Base-by-base conservation (phyloP, 2,797 vertebrate genomes). In the Paedocypris micromegethes region DNA sequence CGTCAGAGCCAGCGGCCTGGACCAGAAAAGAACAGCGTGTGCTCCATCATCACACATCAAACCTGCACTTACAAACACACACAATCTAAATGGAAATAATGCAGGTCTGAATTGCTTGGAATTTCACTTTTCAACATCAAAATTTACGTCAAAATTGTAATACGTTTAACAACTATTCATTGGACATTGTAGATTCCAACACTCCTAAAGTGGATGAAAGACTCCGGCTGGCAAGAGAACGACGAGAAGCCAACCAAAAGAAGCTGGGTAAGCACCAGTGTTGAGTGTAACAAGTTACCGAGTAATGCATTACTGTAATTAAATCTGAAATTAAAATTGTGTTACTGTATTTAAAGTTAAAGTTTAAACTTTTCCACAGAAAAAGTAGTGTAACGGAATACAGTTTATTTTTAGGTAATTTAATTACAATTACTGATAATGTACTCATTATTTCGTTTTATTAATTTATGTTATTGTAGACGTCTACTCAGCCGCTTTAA, bases 201-300 rank as follows among this genome's bases (percentile, higher is more conserved):
- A 75, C 88, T 67, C 81, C 84, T 1, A 94, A 88, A 53, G 83
- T 95, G 40, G 93, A 97, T 4, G 93, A 98, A 77, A 90, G 94
- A 66, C 89, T 97, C 75, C 89, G 89, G 23, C 88, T 96, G 43
- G 96, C 94, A 2, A 85, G 91, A 45, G 91, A 97, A 75, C 83
- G 96, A 53, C 88, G 96, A 75, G 92, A 93, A 58, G 91, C 92
- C 72, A 79, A 89, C 4, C 91, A 93, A 65, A 96, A 89, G 73
- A 79, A 91, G 67, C 82, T 95, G 3, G 94, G 96, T 98, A 88
- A 39, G 86, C 54, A 64, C 63, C 4, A 23, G 23, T 23, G 23
- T 23, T 23, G 23, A 1, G 23, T 23, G 23, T 23, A 23, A 23
- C 23, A 23, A 23, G 23, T 23, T 23, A 23, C 23, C 1, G 23